Evolutionary conservation across 2,888 invertebrate species (phyloP), one percentile per base, ranked within the genome.

Genomic region (Ganaspis brasiliensis): DNA sequence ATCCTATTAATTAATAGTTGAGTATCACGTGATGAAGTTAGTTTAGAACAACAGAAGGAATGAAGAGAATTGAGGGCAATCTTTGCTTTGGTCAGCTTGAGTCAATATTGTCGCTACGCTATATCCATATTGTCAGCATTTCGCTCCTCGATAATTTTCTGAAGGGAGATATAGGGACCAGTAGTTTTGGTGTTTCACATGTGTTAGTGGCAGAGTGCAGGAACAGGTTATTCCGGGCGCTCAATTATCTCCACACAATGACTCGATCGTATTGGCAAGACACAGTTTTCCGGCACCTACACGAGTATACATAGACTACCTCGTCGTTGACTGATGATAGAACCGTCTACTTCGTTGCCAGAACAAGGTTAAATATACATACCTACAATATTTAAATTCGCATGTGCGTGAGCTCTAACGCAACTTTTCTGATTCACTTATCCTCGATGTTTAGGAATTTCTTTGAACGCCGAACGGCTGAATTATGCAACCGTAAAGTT

Each of bases 311-410:
- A 84, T 83, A 85, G 84, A 85, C 87, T 85, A 85, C 87, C 82
- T 79, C 86, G 84, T 84, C 83, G 87, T 81, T 87, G 88, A 88
- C 88, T 83, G 87, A 88, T 89, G 88, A 89, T 87, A 88, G 86
- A 85, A 86, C 82, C 81, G 83, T 84, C 85, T 86, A 84, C 83
- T 81, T 74, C 78, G 80, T 74, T 85, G 87, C 84, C 87, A 86
- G 86, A 82, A 81, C 76, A 81, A 74, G 40, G 63, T 14, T 63
- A 21, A 40, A 63, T 63, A 37, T 19, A 67, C 14, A 63, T 40
- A 40, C 21, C 14, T 40, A 40, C 37, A 21, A 63, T 21, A 63
- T 40, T 35, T 63, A 21, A 40, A 63, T 63, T 21, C 14, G 63
- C 12, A 19, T 67, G 0, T 40, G 24, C n/a, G 24, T 24, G 63